These are phyloP conservation scores for Brachyopa scutellaris DNA, from an alignment of 2,888 invertebrate species.

Conservation along the genomic window DNA sequence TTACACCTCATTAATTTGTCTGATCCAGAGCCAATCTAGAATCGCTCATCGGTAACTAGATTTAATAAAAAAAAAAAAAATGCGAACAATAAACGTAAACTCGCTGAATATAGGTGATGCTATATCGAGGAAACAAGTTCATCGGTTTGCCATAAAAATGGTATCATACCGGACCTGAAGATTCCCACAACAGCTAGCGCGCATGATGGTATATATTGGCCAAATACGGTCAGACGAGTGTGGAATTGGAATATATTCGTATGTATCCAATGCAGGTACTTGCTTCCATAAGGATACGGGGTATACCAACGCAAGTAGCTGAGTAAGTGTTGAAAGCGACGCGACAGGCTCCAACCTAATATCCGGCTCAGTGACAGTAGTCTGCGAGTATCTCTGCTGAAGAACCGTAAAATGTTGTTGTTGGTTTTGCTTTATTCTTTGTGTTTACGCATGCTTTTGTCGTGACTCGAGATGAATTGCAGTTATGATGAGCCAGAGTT, in stretches of 20 bases:
- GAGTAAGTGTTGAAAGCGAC: slow-evolving; percentile 53
- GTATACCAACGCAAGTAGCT: slow-evolving; percentile 20
- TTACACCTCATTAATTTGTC: slow-evolving; percentile 39
- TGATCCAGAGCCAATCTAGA: slow-evolving; percentile 22
- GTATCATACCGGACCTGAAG: slow-evolving; percentile 71
- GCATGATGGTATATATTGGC: slow-evolving; percentile 55
- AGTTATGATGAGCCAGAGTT: slow-evolving; percentile 59
- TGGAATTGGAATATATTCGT: too few relatives aligned
- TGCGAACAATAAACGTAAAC: slow-evolving; percentile 50
- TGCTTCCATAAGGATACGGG: slow-evolving; percentile 57
- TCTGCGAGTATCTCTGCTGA: slow-evolving; percentile 23
- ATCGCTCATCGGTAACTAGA: slow-evolving; percentile 27
- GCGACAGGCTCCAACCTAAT: slow-evolving; percentile 55
- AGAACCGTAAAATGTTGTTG: slow-evolving; percentile 55
- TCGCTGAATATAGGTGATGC: slow-evolving; percentile 65
- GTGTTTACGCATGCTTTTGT: slow-evolving; percentile 55
- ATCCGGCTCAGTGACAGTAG: slow-evolving; percentile 61
- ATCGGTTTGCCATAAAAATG: slow-evolving; percentile 53
- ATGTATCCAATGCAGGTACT: slow-evolving; percentile 36
- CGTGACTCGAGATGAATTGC: slow-evolving; percentile 52
- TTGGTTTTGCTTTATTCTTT: slow-evolving; percentile 31
- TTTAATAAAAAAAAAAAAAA: slow-evolving; percentile 35
- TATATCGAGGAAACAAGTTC: slow-evolving; percentile 69
- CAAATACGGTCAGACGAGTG: slow-evolving; percentile 68
- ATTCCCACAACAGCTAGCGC: slow-evolving; percentile 67